Base-by-base conservation (phyloP, 1,140 invertebrate genomes). In the Leguminivora glycinivorella region DNA sequence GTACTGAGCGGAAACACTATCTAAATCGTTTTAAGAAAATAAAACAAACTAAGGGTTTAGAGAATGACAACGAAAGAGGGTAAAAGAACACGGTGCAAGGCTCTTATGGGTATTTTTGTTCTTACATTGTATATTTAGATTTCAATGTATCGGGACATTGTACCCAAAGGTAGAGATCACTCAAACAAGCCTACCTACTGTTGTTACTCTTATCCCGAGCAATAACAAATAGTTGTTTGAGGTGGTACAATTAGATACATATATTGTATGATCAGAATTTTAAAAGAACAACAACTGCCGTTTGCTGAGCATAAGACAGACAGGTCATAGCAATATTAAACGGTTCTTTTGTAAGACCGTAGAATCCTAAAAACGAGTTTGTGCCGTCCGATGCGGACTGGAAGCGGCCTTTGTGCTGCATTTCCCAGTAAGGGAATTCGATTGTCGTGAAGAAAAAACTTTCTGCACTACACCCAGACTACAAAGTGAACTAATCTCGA, bases 401-500 rank as follows among this genome's bases (percentile, higher is more conserved):
- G 58, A 63, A 63, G 58, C 70, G 31, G 52, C 24, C 17, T 63
- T 70, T 69, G 69, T 70, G 52, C 71, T 60, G 60, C 58, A 70
- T 70, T 69, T 66, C 52, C 67, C 29, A 69, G 67, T 14, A 29
- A 70, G 43, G 52, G 52, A 78, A 75, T 74, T 75, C 69, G 74
- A 73, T 78, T 75, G 71, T 71, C 70, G 67, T 70, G 70, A 72
- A 81, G 75, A 78, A 82, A 84, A 80, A 83, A 78, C 70, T 77
- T 77, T 71, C 70, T 73, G 75, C 78, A 76, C 73, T 75, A 82
- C 80, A 79, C 80, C 73, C 76, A 76, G 71, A 78, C 72, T 81
- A 82, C 80, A 83, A 87, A 85, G 76, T 75, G 75, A 82, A 86
- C 86, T 84, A 84, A 83, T 85, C 80, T 81, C 70, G 75, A 72